phyloP scores from a whole-genome alignment of 2,888 invertebrate genomes.

The Napeogenes inachia region DNA sequence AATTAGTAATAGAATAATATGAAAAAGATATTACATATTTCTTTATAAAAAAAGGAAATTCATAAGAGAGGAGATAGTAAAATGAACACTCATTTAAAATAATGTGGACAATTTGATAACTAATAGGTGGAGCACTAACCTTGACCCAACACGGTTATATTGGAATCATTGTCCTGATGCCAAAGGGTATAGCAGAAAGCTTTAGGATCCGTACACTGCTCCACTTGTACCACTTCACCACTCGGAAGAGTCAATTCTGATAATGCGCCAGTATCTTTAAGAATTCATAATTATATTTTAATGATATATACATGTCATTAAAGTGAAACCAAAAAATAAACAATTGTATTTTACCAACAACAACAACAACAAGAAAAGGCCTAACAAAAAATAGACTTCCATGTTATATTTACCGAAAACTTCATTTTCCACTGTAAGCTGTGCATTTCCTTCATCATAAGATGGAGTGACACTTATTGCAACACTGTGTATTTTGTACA shows the following conservation, averaged over 20 bases:
- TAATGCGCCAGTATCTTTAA: conserved; percentile 49
- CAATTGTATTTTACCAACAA: too few species aligned
- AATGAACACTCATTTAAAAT: too few species aligned
- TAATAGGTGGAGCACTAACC: conserved; percentile 63
- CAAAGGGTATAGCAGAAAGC: conserved; percentile 86
- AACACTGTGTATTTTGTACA: conserved; percentile 63
- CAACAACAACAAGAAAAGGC: too few species aligned
- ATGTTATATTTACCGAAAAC: conserved; percentile 49
- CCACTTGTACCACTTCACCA: conserved; percentile 59
- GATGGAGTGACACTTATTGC: conserved; percentile 61
- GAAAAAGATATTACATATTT: too few species aligned
- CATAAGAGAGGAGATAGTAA: too few species aligned
- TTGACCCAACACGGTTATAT: conserved; percentile 83
- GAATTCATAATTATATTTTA: neutral
- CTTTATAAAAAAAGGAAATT: too few species aligned
- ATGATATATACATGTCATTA: too few species aligned
- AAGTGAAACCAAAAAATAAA: too few species aligned
- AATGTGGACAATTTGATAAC: too few species aligned
- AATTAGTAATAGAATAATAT: too few species aligned
- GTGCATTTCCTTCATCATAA: conserved; percentile 57
- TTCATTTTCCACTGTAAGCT: conserved; percentile 59
- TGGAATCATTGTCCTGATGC: conserved; percentile 79
- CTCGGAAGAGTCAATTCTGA: conserved; percentile 49
- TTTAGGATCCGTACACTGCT: conserved; percentile 77
- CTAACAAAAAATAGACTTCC: neutral